phyloP scores from a whole-genome alignment of 1,140 invertebrate species.

The Drosophila santomea region DNA sequence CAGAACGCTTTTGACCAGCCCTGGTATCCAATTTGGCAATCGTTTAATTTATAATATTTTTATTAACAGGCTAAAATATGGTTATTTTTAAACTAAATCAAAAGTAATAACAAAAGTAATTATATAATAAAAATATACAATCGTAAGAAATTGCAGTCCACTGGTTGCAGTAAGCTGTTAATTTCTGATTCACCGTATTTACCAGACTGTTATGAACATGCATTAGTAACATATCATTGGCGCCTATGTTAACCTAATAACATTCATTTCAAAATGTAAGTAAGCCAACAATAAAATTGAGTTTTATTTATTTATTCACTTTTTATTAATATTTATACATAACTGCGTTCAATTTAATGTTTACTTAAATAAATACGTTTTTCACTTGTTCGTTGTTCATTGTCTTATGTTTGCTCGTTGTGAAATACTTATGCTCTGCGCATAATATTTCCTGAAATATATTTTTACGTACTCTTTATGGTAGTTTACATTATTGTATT shows the following conservation, averaged over 20 bases:
- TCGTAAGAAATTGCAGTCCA: too few species aligned
- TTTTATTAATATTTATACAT: constrained; percentile 68
- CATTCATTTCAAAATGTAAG: neutral
- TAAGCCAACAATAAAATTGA: neutral
- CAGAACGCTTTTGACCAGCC: too few species aligned
- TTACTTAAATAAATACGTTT: constrained; percentile 60
- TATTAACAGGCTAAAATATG: too few species aligned
- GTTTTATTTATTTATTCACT: constrained; percentile 52
- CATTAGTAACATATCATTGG: neutral
- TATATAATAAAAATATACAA: too few species aligned
- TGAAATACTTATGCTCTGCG: constrained; percentile 54
- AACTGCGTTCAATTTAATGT: constrained; percentile 58
- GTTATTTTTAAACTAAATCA: too few species aligned
- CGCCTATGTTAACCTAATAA: neutral
- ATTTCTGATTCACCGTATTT: too few species aligned
- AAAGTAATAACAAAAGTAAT: too few species aligned
- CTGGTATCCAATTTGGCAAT: too few species aligned
- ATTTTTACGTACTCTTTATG: constrained; percentile 40
- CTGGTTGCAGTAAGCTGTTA: too few species aligned
- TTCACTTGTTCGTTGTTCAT: constrained; percentile 57
- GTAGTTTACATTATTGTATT: constrained; percentile 73
- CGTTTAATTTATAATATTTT: too few species aligned
- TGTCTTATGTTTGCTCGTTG: constrained; percentile 54
- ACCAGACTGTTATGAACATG: neutral
- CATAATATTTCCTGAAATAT: constrained; percentile 53